Base-by-base conservation (phyloP, 1,140 invertebrate genomes). In the Pseudobourletiella spinata region DNA sequence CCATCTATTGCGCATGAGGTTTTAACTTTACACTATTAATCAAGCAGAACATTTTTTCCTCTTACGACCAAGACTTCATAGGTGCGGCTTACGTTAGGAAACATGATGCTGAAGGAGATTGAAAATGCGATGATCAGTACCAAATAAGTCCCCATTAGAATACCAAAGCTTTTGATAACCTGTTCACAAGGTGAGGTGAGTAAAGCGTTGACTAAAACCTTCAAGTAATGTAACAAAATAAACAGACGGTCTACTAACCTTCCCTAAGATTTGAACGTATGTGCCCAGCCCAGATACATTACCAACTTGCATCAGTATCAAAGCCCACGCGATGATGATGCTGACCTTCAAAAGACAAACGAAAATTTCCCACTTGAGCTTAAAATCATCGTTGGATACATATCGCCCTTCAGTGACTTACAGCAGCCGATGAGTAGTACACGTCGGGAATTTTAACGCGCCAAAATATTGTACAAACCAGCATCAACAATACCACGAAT, bases 111-210 rank as follows among this genome's bases (percentile, higher is more conserved):
- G 20, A 54, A 54, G 6, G 50, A 11, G 30, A 54, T 54, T 26
- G 50, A 54, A 20, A 54, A 54, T 25, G 50, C 50, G 6, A 54
- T 54, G 20, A 54, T 54, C 6, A 54, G 24, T 8, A 54, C 50
- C 6, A 54, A 6, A 30, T 54, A 54, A 26, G 28, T 30, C 6
- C 50, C 24, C 20, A 54, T 54, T 4, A 54, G 20, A 3, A 20
- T 54, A 3, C 22, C 50, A 54, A 54, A 54, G 11, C 22, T 54
- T 30, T 30, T 26, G 24, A 54, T 54, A 26, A 54, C 50, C 46
- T 48, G 46, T 6, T n/a, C n/a, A n/a, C n/a, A n/a, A n/a, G n/a
- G n/a, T n/a, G n/a, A n/a, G n/a, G n/a, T n/a, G n/a, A n/a, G n/a
- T n/a, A n/a, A n/a, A n/a, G n/a, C n/a, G n/a, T n/a, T n/a, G n/a